Evolutionary conservation across 64 coral and sea anemone species (phyloP).

Genomic region (Hydrozoanthus tunicans): DNA sequence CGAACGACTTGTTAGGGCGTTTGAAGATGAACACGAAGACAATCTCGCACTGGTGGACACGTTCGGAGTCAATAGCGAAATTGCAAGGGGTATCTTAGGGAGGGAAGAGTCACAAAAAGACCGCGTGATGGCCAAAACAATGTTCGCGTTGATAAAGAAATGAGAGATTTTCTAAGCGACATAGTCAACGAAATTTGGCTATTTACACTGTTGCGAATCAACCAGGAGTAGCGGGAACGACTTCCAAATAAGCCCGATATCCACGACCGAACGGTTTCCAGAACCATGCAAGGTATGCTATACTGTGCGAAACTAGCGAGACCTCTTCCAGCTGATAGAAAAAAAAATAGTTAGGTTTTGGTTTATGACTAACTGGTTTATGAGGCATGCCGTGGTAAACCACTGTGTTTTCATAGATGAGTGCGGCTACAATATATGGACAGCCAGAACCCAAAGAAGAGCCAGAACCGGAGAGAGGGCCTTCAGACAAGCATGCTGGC

Average conservation of each 20-base stretch:
- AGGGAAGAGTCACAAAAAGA: not conserved
- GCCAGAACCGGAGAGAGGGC: not conserved
- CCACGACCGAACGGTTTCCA: not conserved
- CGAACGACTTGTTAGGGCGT: not conserved
- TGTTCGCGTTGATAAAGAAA: not conserved
- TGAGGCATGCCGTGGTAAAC: not conserved
- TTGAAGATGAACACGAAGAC: conserved; percentile 18
- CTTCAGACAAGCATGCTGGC: not conserved
- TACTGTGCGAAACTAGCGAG: not conserved
- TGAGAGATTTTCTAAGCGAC: not conserved
- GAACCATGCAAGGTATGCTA: conserved; percentile 5
- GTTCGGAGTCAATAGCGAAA: not conserved
- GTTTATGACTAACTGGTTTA: not conserved
- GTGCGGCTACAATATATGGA: not conserved
- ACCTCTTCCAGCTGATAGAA: not conserved
- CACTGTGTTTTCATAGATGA: not conserved
- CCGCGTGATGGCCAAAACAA: not conserved
- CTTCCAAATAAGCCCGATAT: conserved; percentile 3
- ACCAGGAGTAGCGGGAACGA: not conserved
- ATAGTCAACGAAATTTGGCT: not conserved
- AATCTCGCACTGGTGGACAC: conserved; percentile 10
- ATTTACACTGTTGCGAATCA: not conserved
- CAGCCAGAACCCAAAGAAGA: not conserved
- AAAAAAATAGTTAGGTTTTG: too few species aligned
- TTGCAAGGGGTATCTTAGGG: not conserved